Evolutionary conservation across 2,888 invertebrate species (phyloP), one percentile per base, ranked within the genome.

Genomic region (Empis stercorea): DNA sequence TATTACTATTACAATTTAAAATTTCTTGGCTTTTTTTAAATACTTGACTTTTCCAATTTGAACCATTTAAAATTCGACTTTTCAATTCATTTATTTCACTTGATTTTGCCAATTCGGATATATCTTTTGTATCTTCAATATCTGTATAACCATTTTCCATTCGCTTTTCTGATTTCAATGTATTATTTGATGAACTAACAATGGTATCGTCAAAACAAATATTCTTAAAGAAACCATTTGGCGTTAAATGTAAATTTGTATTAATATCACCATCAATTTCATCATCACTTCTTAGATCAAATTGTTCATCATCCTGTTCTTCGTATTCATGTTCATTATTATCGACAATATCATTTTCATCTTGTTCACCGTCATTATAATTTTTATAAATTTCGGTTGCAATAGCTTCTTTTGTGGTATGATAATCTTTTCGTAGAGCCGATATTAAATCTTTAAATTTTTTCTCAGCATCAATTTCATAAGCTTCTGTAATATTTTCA

Each of bases 401-500:
- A 7, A 23, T 45, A 4, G 37, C 30, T 30, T 44, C 32, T 14
- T 46, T 47, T 2, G 46, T 45, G 1, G 47, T n/a, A 10, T 44
- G 50, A 30, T 57, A 61, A 32, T 63, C 62, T 36, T 62, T 62
- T 6, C 61, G 54, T 1, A 65, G 50, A 0, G 64, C 65, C 9
- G 60, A 61, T 6, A 64, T 61, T 14, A 65, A 59, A 30, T 59
- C 57, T 45, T 62, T 52, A 27, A 48, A 52, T 36, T 52, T 52
- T 16, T 32, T 30, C 10, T 52, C 45, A 16, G 47, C 30, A 11
- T 32, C 41, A n/a, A 36, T 38, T 15, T 47, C 45, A 15, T 48
- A 45, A 5, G 45, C 43, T 10, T 48, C 44, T 9, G 41, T 30
- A 4, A 47, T 10, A 34, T 49, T 49, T 30, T 45, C 40, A n/a